These are phyloP conservation scores for Cyclargus thomasi DNA, from an alignment of 1,140 invertebrate genomes.

Conservation along the genomic window DNA sequence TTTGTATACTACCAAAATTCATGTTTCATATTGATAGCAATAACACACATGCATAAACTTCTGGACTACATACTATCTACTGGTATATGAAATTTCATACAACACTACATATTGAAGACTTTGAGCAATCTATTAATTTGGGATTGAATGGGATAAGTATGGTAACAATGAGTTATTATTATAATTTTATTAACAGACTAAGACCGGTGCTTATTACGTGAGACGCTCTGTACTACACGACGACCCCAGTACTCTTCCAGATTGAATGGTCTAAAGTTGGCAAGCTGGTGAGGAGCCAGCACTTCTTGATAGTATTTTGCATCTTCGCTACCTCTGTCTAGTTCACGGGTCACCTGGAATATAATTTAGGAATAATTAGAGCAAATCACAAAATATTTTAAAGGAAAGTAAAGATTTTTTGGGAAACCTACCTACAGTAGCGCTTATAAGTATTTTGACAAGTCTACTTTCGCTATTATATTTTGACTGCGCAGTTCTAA, in stretches of 20 bases:
- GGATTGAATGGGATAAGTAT: conserved; percentile 11
- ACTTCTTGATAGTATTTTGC: conserved; percentile 63
- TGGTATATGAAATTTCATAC: neutral
- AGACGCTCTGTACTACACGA: conserved; percentile 57
- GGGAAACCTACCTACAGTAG: too few species aligned
- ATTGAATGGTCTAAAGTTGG: conserved; percentile 69
- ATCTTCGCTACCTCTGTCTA: conserved; percentile 60
- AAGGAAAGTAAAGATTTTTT: neutral
- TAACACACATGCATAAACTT: neutral
- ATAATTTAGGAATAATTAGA: neutral
- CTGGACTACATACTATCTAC: neutral
- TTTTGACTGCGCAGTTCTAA: too few species aligned
- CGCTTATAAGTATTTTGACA: too few species aligned
- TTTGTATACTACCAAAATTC: too few species aligned
- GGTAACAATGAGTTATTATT: conserved; percentile 34
- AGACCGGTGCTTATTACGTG: conserved; percentile 66
- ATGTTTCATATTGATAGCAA: neutral
- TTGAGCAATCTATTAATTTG: conserved; percentile 10
- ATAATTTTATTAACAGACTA: conserved; percentile 45
- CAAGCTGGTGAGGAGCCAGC: conserved; percentile 46
- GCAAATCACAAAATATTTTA: neutral
- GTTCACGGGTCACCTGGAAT: conserved; percentile 60
- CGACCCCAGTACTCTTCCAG: conserved; percentile 66
- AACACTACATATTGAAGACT: conserved; percentile 9
- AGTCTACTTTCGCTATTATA: too few species aligned